These are phyloP conservation scores for Oxyteleia sp. DNA, from an alignment of 2,888 invertebrate genomes.

Conservation along the genomic window DNA sequence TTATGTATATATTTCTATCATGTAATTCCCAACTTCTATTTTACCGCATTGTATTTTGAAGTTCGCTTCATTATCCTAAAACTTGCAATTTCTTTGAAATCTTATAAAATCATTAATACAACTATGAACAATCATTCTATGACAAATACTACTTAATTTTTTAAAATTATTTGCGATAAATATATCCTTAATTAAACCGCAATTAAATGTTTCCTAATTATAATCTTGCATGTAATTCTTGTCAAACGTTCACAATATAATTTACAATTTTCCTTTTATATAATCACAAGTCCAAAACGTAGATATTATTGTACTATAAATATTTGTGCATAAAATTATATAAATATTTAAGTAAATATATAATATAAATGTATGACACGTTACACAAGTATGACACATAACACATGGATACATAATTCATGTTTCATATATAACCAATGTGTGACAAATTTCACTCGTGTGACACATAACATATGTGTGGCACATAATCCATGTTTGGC, in stretches of 20 bases:
- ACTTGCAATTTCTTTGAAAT: not conserved
- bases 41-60: not conserved
- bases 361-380: no score
- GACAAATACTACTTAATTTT: no score
- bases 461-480: no score
- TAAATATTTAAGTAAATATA: no score
- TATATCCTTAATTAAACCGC: not conserved
- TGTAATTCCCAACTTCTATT: not conserved
- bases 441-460: no score
- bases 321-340: not conserved
- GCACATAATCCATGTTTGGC: no score
- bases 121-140: not conserved
- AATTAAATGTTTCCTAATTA: not conserved
- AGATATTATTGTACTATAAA: not conserved
- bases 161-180: not conserved
- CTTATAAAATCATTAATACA: not conserved
- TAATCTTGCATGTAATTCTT: not conserved
- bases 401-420: no score
- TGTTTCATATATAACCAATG: no score
- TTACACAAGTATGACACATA: no score
- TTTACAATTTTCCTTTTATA: not conserved
- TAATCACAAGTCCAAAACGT: no score
- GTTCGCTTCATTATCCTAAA: not conserved
- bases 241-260: not conserved
- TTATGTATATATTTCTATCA: slow-evolving; percentile 23